phyloP scores from a whole-genome alignment of 2,113 vertebrate species.

The Heliornis fulica region DNA sequence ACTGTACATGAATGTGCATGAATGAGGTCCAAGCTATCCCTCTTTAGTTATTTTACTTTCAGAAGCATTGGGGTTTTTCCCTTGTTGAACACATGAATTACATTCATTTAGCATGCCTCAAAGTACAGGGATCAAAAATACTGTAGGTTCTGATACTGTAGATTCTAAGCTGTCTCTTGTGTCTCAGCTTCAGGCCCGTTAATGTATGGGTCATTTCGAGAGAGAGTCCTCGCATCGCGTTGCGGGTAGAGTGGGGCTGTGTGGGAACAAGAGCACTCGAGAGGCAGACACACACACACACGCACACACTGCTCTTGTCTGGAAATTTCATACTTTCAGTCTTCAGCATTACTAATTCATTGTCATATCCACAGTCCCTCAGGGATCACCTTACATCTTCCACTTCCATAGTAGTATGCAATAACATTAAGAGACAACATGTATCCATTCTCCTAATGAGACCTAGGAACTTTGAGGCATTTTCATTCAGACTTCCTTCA shows the following conservation, averaged over 20 bases:
- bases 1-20: too few species aligned
- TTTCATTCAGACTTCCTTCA: background rate
- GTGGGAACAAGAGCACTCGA: background rate
- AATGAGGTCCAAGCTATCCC: background rate
- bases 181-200: background rate
- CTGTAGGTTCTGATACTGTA: too few species aligned
- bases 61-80: background rate
- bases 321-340: accelerated
- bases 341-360: background rate
- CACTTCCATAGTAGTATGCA: background rate
- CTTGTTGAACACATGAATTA: too few species aligned
- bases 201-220: accelerated
- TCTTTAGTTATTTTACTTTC: too few species aligned
- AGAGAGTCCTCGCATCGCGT: accelerated
- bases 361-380: background rate
- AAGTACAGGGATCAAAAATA: background rate
- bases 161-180: background rate
- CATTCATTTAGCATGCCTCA: background rate
- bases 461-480: background rate
- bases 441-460: background rate
- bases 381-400: background rate
- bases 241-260: too few species aligned
- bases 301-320: background rate
- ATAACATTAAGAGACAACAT: background rate
- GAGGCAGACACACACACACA: background rate